Base-by-base conservation (phyloP, 2,113 vertebrate species). In the Bucco capensis region DNA sequence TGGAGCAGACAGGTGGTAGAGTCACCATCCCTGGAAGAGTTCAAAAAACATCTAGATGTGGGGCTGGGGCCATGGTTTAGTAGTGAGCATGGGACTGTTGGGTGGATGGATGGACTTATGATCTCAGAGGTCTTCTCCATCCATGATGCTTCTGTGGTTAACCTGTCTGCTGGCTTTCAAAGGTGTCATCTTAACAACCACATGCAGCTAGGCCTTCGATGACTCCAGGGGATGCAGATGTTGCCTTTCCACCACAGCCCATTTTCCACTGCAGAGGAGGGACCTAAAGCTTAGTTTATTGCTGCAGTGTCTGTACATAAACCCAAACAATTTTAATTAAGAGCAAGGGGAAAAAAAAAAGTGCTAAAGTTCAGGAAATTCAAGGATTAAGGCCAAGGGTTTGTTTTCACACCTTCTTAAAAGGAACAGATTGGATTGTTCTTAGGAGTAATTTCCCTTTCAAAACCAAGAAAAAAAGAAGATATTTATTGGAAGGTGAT, bases 271-370 rank as follows among this genome's bases (percentile, higher is more conserved):
- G 6, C 47, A 69, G 72, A 82, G 60, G 35, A 90, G 72, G 79
- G n/a, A 85, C 69, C 71, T 44, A 38, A 65, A 15, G 27, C 57
- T 58, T 78, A 47, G 33, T 92, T 89, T 84, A 83, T 78, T 56
- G 62, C 75, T 57, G 42, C 21, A n/a, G 38, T 3, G 19, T 40
- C 40, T 53, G 42, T 30, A 75, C 47, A 54, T 37, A 81, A 71
- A 67, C 47, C 33, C 8, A 61, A 74, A 66, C 54, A 66, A n/a
- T 56, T 92, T 92, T 92, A 94, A 92, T 95, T 92, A 94, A 94
- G 28, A 83, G 31, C 19, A 23, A 66, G 44, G 89, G 17, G 30
- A 28, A 50, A 27, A 51, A 28, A 30, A 23, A 42, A 88, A 49
- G 56, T 69, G 70, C 60, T 86, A 25, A 65, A 81, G 46, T 72